Conservation (phyloP, 2,888 invertebrate species). For the Epsilonema sp. region DNA sequence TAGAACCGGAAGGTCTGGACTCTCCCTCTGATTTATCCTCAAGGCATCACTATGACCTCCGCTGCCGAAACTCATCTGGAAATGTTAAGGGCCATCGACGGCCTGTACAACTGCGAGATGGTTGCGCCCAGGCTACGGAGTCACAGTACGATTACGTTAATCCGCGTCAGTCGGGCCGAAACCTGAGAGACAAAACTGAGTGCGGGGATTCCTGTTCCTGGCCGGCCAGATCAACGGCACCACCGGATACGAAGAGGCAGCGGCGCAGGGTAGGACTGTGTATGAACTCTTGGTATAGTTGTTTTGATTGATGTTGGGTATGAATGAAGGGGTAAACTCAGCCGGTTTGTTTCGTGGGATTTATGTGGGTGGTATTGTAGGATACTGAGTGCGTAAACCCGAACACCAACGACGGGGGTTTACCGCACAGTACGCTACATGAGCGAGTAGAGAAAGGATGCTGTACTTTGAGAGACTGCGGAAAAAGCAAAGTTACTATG, state of each 20-base stretch:
- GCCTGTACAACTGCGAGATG: constrained; percentile 50
- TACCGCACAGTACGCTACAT: no score
- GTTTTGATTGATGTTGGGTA: no score
- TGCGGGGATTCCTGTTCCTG: constrained; percentile 48
- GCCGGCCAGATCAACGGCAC: constrained; percentile 84
- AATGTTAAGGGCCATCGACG: constrained; percentile 46
- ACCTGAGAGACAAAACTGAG: constrained; percentile 54
- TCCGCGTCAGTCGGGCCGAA: constrained; percentile 51
- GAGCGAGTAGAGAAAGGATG: no score
- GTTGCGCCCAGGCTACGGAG: constrained; percentile 53
- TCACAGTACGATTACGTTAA: constrained; percentile 72
- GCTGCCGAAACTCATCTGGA: constrained; percentile 53
- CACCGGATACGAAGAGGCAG: constrained; percentile 78
- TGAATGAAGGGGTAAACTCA: no score
- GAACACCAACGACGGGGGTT: no score
- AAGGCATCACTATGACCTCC: constrained; percentile 63
- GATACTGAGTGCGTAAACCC: no score
- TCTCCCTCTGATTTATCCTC: constrained; percentile 57
- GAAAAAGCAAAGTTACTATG: no score
- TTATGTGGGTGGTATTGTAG: no score
- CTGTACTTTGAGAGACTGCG: no score
- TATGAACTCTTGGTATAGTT: no score
- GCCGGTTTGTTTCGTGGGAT: no score
- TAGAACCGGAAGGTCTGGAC: constrained; percentile 63
- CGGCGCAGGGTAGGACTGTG: constrained; percentile 43